These are phyloP conservation scores for Cyprinodon tularosa DNA, from an alignment of 2,113 vertebrate species.

Conservation along the genomic window DNA sequence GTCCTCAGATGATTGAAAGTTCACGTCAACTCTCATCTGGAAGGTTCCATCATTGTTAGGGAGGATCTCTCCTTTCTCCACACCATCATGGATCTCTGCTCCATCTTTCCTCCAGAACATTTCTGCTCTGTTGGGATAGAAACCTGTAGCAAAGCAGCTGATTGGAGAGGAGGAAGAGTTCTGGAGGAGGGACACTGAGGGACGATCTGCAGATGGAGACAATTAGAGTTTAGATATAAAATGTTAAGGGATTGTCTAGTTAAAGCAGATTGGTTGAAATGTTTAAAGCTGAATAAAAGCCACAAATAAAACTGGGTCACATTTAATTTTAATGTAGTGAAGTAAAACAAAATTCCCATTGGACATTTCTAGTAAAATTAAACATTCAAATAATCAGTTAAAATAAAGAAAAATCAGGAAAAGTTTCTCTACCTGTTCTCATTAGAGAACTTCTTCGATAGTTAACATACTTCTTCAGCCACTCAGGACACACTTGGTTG, in stretches of 20 bases:
- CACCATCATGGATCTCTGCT: no score
- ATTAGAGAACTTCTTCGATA: constrained; percentile 22
- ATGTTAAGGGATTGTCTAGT: background rate
- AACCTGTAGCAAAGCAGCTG: constrained; percentile 21
- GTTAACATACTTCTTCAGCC: constrained; percentile 52
- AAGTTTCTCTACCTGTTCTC: constrained; percentile 26
- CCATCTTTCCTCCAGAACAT: no score
- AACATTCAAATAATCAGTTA: background rate
- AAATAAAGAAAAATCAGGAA: background rate
- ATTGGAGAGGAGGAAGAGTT: constrained; percentile 9
- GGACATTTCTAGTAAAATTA: background rate
- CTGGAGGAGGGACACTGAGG: constrained; percentile 49
- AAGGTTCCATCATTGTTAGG: no score
- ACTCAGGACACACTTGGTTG: constrained; percentile 36
- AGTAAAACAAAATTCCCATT: no score
- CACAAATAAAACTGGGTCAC: background rate
- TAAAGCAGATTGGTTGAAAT: background rate
- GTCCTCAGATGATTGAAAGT: no score
- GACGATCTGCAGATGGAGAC: background rate
- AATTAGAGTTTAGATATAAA: accelerated
- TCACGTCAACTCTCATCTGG: no score
- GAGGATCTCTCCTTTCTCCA: no score
- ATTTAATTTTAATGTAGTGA: background rate
- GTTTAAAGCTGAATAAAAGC: background rate
- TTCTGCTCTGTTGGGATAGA: no score